phyloP scores from a whole-genome alignment of 2,888 invertebrate species.

The Periphyllus acericola region DNA sequence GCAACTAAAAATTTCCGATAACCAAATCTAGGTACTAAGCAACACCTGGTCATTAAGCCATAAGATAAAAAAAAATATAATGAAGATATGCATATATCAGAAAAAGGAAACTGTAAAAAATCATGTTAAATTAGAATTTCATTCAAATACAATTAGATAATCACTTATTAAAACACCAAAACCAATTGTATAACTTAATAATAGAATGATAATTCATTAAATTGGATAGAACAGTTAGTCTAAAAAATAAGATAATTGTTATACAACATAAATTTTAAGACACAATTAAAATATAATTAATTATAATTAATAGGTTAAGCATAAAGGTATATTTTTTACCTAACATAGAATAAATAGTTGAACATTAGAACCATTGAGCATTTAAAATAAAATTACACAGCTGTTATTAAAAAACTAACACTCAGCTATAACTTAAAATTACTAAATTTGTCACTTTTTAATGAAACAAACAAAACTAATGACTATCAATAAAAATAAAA shows the following conservation, averaged over 20 bases:
- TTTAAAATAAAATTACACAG: constrained; percentile 9
- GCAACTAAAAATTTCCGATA: too few relatives aligned
- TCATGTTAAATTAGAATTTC: constrained; percentile 16
- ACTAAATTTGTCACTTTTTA: neutral
- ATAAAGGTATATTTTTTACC: constrained; percentile 14
- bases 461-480: neutral
- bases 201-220: neutral
- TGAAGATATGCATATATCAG: too few relatives aligned
- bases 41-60: too few relatives aligned
- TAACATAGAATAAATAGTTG: neutral
- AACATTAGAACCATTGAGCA: constrained; percentile 1
- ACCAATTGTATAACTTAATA: constrained; percentile 11
- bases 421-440: constrained; percentile 4
- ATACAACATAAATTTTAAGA: constrained; percentile 28
- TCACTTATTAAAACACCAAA: constrained; percentile 24
- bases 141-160: constrained; percentile 23
- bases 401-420: neutral
- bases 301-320: constrained; percentile 5
- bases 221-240: neutral
- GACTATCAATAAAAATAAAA: neutral
- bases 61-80: too few relatives aligned
- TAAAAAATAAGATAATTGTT: neutral
- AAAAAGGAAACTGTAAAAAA: neutral
- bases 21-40: too few relatives aligned
- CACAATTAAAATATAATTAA: constrained; percentile 8